Percentiles rank a stretch among this genome's conserved stretches.
These are phyloP conservation scores for human DNA, from an alignment of 2,113 vertebrate species.

Conservation along the genomic window GRCh38 chr4:85719001-85719500, in stretches of 20 bases:
- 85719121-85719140: not conserved
- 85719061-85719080: not conserved
- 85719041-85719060: not conserved
- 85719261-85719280: not conserved
- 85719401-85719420: not conserved
- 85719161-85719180: not conserved
- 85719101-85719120: not conserved
- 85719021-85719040: not conserved
- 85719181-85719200: not conserved
- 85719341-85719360: not conserved
- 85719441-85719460: not conserved
- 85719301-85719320: not conserved
- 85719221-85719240: not conserved
- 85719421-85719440: not conserved
- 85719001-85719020: not conserved
- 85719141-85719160: not conserved
- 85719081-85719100: not conserved
- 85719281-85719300: not conserved
- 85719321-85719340: not conserved
- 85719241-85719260: not conserved
- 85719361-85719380: not conserved
- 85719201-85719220: slow-evolving; percentile 6
- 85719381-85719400: not conserved
- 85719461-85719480: not conserved
- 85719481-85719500: slow-evolving; percentile 13